A percentile compares a stretch with the other conserved stretches of the same genome.
These are phyloP conservation scores for Tipula vernalis DNA, from an alignment of 2,888 invertebrate genomes.

Conservation along the genomic window DNA sequence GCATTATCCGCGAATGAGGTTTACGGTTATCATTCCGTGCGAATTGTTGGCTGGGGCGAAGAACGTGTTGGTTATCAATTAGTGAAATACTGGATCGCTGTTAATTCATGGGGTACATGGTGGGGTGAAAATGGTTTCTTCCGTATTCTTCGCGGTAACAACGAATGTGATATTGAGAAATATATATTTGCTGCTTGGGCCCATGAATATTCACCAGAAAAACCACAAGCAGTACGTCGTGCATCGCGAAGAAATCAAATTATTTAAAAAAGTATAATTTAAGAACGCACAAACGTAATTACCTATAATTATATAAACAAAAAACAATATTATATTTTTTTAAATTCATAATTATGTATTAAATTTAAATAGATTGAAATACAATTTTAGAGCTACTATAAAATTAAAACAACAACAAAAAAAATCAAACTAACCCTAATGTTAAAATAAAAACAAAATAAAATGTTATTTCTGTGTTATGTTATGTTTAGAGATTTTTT, in stretches of 20 bases:
- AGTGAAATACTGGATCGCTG: conserved; percentile 78
- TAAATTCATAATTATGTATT: neutral
- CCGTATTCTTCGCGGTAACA: conserved; percentile 67
- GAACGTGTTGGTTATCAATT: conserved; percentile 42
- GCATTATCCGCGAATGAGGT: conserved; percentile 41
- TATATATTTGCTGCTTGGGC: conserved; percentile 73
- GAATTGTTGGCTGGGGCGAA: conserved; percentile 87
- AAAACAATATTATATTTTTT: neutral
- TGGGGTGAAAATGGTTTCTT: conserved; percentile 93
- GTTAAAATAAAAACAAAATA: neutral
- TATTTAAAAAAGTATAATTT: neutral
- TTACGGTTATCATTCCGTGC: conserved; percentile 77
- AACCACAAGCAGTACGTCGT: neutral
- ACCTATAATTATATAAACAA: neutral
- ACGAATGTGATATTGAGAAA: conserved; percentile 84
- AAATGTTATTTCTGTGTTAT: neutral
- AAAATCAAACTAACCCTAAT: neutral
- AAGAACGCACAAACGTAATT: neutral
- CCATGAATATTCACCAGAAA: conserved; percentile 18
- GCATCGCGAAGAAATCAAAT: neutral
- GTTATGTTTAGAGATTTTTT: neutral
- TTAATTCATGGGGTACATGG: conserved; percentile 84
- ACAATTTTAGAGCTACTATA: neutral
- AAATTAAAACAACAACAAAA: neutral
- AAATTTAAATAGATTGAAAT: neutral